phyloP scores from a whole-genome alignment of 1,140 invertebrate genomes.

The Aleiodes sp. region DNA sequence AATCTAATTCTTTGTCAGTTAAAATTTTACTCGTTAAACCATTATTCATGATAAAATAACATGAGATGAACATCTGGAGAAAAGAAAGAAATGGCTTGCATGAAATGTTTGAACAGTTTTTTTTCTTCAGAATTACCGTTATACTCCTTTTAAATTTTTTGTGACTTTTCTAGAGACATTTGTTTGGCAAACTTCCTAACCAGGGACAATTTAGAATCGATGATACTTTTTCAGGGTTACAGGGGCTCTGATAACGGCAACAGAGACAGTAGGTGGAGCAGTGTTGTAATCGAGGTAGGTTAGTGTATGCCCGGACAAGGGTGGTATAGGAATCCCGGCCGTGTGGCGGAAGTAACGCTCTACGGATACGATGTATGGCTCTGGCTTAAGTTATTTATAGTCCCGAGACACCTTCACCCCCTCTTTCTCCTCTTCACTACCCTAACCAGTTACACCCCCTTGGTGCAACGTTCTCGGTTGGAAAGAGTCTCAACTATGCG shows the following conservation, averaged over 20 bases:
- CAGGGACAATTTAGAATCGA: background rate
- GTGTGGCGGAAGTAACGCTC: conserved; percentile 34
- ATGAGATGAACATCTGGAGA: too few species aligned
- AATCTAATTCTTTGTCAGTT: too few species aligned
- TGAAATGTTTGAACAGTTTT: too few species aligned
- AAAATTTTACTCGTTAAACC: too few species aligned
- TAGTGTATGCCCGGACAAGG: background rate
- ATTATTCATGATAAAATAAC: too few species aligned
- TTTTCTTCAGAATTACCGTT: too few species aligned
- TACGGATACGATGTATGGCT: conserved; percentile 34
- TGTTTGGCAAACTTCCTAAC: conserved; percentile 14
- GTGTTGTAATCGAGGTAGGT: background rate
- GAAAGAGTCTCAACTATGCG: conserved; percentile 27
- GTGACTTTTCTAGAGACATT: background rate
- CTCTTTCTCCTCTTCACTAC: background rate
- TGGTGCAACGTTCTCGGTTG: background rate
- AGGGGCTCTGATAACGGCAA: background rate
- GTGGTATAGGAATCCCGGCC: conserved; percentile 5
- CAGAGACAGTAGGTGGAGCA: background rate
- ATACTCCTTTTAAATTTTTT: too few species aligned
- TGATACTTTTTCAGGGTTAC: conserved; percentile 23
- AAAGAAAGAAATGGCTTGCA: too few species aligned
- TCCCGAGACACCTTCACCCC: conserved; percentile 27
- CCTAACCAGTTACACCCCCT: background rate
- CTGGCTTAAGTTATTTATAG: conserved; percentile 37